These are phyloP conservation scores for Drosophila hamatofila DNA, from an alignment of 2,888 invertebrate genomes.

Conservation along the genomic window DNA sequence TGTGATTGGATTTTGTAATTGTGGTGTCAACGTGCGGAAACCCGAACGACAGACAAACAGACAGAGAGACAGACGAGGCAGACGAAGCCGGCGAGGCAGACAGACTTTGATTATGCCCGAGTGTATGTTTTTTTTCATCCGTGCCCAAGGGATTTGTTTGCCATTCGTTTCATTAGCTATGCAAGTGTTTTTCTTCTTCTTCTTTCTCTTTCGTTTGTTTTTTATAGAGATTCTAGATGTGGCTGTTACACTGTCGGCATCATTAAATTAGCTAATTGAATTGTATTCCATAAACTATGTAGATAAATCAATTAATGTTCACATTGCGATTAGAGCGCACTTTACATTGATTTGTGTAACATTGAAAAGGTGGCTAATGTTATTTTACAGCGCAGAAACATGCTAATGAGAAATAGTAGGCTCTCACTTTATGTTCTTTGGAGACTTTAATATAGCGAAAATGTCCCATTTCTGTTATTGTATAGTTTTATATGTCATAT, in stretches of 20 bases:
- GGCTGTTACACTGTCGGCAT: background rate
- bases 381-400: background rate
- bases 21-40: constrained; percentile 55
- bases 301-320: background rate
- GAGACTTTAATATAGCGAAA: too few relatives aligned
- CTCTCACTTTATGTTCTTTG: background rate
- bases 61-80: background rate
- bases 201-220: background rate
- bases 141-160: constrained; percentile 23
- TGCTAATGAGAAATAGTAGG: background rate
- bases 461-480: too few relatives aligned
- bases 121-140: background rate
- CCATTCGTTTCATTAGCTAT: constrained; percentile 11
- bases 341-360: background rate
- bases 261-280: constrained; percentile 6
- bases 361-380: background rate
- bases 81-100: constrained; percentile 22
- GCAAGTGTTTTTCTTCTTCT: background rate
- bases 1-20: constrained; percentile 48
- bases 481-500: too few relatives aligned
- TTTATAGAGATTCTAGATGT: constrained; percentile 1
- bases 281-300: background rate
- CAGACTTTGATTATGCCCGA: constrained; percentile 34
- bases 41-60: constrained; percentile 28
- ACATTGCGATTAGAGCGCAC: background rate